A percentile compares a stretch with the other conserved stretches of the same genome.
phyloP scores from a whole-genome alignment of 2,888 invertebrate species.

The Brachycybe producta region DNA sequence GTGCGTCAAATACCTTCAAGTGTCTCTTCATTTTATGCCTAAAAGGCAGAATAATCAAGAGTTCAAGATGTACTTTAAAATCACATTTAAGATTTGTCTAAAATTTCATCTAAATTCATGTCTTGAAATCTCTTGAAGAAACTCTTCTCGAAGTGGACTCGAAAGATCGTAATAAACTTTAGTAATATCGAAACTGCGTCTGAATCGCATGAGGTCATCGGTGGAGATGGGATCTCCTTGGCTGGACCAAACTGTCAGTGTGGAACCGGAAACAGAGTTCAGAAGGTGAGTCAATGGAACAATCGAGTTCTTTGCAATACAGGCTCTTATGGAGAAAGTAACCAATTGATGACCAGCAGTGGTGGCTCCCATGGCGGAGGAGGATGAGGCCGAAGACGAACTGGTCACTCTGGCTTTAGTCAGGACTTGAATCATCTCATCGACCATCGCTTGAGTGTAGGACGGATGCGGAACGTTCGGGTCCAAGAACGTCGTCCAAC shows the following conservation, averaged over 20 bases:
- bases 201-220: conserved; percentile 18
- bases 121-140: conserved; percentile 17
- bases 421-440: conserved; percentile 48
- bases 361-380: no score
- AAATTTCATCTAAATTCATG: no score
- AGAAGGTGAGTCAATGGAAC: conserved; percentile 48
- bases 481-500: conserved; percentile 59
- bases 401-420: conserved; percentile 33
- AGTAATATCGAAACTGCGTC: conserved; percentile 18
- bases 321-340: conserved; percentile 67
- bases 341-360: no score
- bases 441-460: conserved; percentile 40
- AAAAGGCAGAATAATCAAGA: no score
- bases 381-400: no score
- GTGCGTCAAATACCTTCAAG: no score
- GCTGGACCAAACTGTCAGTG: conserved; percentile 69
- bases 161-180: conserved; percentile 21
- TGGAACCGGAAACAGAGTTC: conserved; percentile 42
- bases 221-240: conserved; percentile 47
- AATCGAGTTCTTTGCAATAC: conserved; percentile 52
- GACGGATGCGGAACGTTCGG: conserved; percentile 20
- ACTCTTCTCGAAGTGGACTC: conserved; percentile 18
- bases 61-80: no score
- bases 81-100: no score
- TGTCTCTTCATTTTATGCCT: no score